Evolutionary conservation across 2,888 invertebrate species (phyloP).

Genomic region (Phyllotreta striolata): DNA sequence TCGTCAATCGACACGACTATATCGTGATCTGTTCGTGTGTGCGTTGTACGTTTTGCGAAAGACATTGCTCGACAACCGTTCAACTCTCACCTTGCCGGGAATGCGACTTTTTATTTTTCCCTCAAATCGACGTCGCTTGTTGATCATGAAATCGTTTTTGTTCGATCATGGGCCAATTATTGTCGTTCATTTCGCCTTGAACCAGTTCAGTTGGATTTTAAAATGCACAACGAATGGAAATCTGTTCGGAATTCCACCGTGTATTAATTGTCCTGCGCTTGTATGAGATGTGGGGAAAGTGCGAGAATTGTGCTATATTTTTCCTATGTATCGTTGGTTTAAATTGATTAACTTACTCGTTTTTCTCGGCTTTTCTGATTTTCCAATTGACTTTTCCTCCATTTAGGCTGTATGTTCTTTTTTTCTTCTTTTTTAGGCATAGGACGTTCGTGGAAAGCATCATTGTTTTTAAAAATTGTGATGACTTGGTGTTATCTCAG

Average conservation of each 20-base stretch:
- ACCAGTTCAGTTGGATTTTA: slow-evolving; percentile 17
- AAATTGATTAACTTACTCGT: too few relatives aligned
- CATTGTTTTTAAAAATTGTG: slow-evolving; percentile 12
- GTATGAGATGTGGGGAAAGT: slow-evolving; percentile 3
- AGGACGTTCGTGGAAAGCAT: slow-evolving; percentile 58
- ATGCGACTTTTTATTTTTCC: slow-evolving; percentile 27
- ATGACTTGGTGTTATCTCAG: background rate
- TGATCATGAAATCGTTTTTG: slow-evolving; percentile 18
- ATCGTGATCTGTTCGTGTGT: too few relatives aligned
- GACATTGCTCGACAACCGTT: slow-evolving; percentile 32
- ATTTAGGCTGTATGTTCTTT: slow-evolving; percentile 56
- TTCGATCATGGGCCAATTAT: slow-evolving; percentile 22
- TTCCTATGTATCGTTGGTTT: slow-evolving; percentile 14
- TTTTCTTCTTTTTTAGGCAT: slow-evolving; percentile 59
- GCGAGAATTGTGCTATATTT: too few relatives aligned
- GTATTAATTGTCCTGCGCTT: background rate
- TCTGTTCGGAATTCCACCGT: background rate
- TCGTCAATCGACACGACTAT: too few relatives aligned
- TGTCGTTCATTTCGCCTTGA: slow-evolving; percentile 31
- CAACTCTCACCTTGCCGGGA: slow-evolving; percentile 36
- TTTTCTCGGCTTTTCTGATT: slow-evolving; percentile 6
- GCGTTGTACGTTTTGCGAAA: slow-evolving; percentile 19
- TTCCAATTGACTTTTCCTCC: slow-evolving; percentile 31
- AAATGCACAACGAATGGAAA: too few relatives aligned
- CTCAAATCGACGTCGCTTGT: slow-evolving; percentile 8